Conservation (phyloP, 2,113 vertebrate species). For the Tapirus terrestris region DNA sequence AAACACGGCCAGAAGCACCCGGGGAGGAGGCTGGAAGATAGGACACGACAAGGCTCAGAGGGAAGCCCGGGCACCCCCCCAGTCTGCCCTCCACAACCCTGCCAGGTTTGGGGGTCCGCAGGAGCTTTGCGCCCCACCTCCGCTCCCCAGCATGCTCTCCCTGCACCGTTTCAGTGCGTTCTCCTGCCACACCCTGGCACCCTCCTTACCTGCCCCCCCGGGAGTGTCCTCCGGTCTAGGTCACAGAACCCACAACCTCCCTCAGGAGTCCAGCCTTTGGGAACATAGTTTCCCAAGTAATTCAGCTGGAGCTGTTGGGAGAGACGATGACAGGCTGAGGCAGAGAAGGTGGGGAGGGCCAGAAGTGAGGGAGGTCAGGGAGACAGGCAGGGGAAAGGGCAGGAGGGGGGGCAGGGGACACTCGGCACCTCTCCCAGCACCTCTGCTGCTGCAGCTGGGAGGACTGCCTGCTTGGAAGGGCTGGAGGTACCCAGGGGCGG, state of each 20-base stretch:
- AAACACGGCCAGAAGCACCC: constrained; percentile 86
- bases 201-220: constrained; percentile 81
- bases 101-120: neutral
- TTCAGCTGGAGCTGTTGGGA: constrained; percentile 87
- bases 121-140: neutral
- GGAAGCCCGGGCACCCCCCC: neutral
- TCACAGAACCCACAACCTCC: constrained; percentile 88
- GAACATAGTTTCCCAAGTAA: constrained; percentile 90
- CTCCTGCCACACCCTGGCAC: neutral
- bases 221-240: constrained; percentile 80
- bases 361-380: neutral
- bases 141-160: neutral
- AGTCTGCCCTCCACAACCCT: neutral
- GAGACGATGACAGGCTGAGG: neutral
- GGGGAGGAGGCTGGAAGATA: constrained; percentile 82
- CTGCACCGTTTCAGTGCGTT: neutral
- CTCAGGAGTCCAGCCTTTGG: constrained; percentile 89
- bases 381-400: neutral
- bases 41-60: accelerated
- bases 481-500: neutral
- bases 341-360: neutral
- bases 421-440: neutral
- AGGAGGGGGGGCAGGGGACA: neutral
- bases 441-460: neutral
- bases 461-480: neutral